phyloP scores from a whole-genome alignment of 2,113 vertebrate genomes.

The Ellobius talpinus region DNA sequence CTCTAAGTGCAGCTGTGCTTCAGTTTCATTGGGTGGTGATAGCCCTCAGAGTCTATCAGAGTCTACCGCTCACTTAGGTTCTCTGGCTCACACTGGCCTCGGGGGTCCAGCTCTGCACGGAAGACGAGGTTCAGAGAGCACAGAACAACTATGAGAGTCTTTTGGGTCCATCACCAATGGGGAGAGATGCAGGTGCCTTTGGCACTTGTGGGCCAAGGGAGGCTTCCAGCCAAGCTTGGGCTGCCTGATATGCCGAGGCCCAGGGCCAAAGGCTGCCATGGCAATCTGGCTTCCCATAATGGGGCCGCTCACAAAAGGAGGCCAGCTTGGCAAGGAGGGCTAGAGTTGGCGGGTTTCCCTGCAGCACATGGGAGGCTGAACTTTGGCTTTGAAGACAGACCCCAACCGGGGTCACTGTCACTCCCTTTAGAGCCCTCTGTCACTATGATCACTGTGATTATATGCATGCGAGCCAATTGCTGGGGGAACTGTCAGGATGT shows the following conservation, averaged over 20 bases:
- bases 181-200: constrained; percentile 16
- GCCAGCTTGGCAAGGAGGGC: constrained; percentile 11
- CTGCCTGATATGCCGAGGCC: neutral
- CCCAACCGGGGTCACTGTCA: neutral
- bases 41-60: fast-evolving
- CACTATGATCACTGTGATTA: constrained; percentile 38
- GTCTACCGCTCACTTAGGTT: neutral
- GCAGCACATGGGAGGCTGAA: neutral
- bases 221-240: neutral
- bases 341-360: neutral
- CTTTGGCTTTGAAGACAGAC: constrained; percentile 20
- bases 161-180: neutral
- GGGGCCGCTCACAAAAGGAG: constrained; percentile 34
- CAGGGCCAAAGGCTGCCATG: neutral
- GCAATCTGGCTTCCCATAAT: neutral
- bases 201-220: neutral
- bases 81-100: neutral
- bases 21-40: neutral
- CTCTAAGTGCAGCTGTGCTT: neutral
- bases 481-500: constrained; percentile 21
- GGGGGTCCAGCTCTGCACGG: neutral
- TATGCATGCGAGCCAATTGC: neutral
- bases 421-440: neutral
- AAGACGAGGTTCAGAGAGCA: neutral
- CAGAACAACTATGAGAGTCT: neutral